Conservation (phyloP, 2,113 vertebrate species). For the Tachuris rubrigastra region DNA sequence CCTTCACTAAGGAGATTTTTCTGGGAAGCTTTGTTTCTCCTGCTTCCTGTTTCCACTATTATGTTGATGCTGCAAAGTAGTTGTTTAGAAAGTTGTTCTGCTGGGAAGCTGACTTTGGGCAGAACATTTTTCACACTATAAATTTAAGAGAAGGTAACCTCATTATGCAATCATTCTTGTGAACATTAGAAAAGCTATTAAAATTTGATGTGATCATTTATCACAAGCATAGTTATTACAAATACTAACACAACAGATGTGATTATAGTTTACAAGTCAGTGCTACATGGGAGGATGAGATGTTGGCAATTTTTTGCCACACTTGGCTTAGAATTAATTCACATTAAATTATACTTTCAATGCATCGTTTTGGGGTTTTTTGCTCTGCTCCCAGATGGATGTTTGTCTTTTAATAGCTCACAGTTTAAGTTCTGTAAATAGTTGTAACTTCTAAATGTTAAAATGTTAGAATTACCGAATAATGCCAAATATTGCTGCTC, state of each 20-base stretch:
- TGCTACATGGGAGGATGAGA: background rate
- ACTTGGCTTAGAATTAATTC: constrained; percentile 32
- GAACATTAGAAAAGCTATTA: constrained; percentile 35
- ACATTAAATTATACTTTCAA: constrained; percentile 15
- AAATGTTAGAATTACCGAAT: background rate
- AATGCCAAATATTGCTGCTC: background rate
- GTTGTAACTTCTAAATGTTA: background rate
- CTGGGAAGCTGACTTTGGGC: background rate
- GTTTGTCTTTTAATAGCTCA: background rate
- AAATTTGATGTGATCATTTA: background rate
- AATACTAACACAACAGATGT: constrained; percentile 33
- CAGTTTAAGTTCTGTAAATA: background rate
- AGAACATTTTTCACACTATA: background rate
- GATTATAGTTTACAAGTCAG: constrained; percentile 21
- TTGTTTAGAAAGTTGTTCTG: background rate
- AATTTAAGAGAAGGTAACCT: background rate
- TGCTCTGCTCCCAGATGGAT: background rate
- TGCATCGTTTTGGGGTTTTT: background rate
- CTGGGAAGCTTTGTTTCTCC: background rate
- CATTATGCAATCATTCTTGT: background rate
- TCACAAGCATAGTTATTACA: constrained; percentile 18
- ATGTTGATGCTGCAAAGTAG: background rate
- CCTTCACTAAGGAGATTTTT: background rate
- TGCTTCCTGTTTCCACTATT: background rate
- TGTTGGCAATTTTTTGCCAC: constrained; percentile 36